These are phyloP conservation scores for Ptilodon capucinus DNA, from an alignment of 2,888 invertebrate species.

Conservation along the genomic window DNA sequence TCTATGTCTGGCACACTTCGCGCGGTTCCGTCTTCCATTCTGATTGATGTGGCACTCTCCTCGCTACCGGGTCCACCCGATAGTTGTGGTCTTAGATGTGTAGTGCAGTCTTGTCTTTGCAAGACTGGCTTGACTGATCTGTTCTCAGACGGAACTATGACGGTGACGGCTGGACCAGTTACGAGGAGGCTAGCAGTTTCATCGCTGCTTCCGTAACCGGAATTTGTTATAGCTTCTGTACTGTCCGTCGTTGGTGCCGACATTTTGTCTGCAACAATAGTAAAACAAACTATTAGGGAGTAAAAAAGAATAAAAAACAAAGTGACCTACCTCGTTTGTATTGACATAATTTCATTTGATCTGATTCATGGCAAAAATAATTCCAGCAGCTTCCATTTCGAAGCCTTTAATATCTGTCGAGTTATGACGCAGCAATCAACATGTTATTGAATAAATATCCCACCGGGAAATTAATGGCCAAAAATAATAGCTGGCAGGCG, in stretches of 20 bases:
- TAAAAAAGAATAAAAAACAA: no score
- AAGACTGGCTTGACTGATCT: constrained; percentile 88
- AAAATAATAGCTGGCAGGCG: constrained; percentile 10
- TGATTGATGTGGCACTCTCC: constrained; percentile 85
- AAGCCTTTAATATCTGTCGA: background rate
- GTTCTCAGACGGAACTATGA: constrained; percentile 74
- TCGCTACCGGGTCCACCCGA: constrained; percentile 90
- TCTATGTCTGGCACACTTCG: constrained; percentile 92
- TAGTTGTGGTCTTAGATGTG: constrained; percentile 87
- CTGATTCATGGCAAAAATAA: background rate
- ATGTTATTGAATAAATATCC: constrained; percentile 7
- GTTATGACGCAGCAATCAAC: background rate
- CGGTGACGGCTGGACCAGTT: constrained; percentile 83
- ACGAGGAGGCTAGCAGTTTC: constrained; percentile 91
- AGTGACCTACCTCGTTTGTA: no score
- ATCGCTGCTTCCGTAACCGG: constrained; percentile 89
- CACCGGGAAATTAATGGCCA: constrained; percentile 6
- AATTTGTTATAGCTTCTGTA: constrained; percentile 83
- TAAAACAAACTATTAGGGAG: no score
- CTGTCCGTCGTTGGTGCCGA: constrained; percentile 78
- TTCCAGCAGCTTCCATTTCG: background rate
- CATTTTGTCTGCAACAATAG: constrained; percentile 72
- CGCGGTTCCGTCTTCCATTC: constrained; percentile 86
- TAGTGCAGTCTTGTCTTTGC: constrained; percentile 93
- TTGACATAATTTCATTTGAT: no score